Base-by-base conservation (phyloP, 2,888 invertebrate species). In the Mycalesis mineus region DNA sequence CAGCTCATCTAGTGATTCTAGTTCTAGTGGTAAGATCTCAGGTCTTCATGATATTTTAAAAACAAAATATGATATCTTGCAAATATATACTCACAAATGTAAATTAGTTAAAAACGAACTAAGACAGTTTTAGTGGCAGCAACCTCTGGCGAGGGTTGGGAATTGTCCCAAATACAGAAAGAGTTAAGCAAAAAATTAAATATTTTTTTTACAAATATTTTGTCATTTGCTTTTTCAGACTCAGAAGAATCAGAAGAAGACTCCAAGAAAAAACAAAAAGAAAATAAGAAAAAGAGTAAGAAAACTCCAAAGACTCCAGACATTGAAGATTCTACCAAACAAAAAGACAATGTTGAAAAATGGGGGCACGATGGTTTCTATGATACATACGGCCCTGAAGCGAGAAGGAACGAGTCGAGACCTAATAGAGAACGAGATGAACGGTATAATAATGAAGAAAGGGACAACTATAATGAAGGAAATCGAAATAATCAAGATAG, bases 341-440 rank as follows among this genome's bases (percentile, higher is more conserved):
- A 58, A 45, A 66, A 65, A 54, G 59, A 64, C 1, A 76, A 80
- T 57, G 58, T 53, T 14, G 82, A 85, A 47, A 74, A 80, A 56
- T 88, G 88, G 88, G 88, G 86, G 1, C 88, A 89, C 61, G 88
- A 88, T 52, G 87, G 88, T 1, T 88, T 84, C 60, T 88, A 83
- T 60, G 87, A 88, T 36, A 87, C 82, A 0, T 86, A 89, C 58
- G 89, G 88, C 0, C 74, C 81, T 69, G 82, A 80, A 44, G 86
- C 84, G 0, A 71, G 72, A 14, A 71, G 86, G 45, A 63, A 64
- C 5, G 79, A 82, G 8, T 64, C 72, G 1, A 73, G 73, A 42
- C 66, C 70, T n/a, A 68, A 72, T n/a, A 70, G 67, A 48, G 74
- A 77, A 9, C 69, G 72, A 33, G 75, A 78, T 15, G 65, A 71